Conservation (phyloP, 1,140 invertebrate species). For the Trypoxylus dichotomus region DNA sequence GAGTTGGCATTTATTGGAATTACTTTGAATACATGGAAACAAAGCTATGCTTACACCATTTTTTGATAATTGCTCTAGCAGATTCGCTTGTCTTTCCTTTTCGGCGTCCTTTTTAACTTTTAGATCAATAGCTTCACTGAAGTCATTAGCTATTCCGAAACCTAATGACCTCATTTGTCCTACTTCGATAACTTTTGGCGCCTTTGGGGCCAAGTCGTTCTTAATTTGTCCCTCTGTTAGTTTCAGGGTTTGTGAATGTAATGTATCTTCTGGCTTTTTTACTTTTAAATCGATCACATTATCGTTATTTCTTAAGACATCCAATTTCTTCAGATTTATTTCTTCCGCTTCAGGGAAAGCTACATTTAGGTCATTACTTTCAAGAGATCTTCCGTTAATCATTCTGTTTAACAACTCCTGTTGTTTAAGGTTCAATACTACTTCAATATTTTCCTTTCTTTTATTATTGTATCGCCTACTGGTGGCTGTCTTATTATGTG, state of each 20-base stretch:
- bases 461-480: slow-evolving; percentile 16
- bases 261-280: neutral
- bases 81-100: neutral
- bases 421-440: neutral
- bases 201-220: neutral
- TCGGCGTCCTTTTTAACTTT: neutral
- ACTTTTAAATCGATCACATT: neutral
- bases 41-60: slow-evolving; percentile 1
- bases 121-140: neutral
- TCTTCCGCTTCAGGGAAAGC: neutral
- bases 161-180: neutral
- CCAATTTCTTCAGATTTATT: slow-evolving; percentile 8
- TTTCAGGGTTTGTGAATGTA: neutral
- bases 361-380: neutral
- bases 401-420: neutral
- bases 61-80: neutral
- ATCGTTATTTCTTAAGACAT: neutral
- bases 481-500: neutral
- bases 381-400: neutral
- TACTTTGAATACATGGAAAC: neutral
- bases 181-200: neutral
- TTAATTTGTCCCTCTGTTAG: neutral
- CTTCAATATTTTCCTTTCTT: slow-evolving; percentile 26
- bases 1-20: neutral
- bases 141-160: neutral